Conservation (phyloP, 2,888 invertebrate species). For the Heliconius charithonia region DNA sequence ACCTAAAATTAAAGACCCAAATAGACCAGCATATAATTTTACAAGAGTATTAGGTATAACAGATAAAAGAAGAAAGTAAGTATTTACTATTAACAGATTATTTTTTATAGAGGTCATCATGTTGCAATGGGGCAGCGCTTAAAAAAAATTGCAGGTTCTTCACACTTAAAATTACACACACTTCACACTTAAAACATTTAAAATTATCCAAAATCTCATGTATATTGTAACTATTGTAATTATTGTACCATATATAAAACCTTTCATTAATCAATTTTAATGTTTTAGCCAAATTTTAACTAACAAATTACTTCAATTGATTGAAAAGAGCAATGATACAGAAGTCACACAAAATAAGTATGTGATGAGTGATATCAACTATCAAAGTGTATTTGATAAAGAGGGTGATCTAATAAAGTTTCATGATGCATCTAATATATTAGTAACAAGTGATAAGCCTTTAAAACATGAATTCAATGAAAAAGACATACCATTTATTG, state of each 20-base stretch:
- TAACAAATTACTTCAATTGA: conserved; percentile 86
- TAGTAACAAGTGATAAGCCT: conserved; percentile 86
- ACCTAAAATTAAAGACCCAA: conserved; percentile 88
- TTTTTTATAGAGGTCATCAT: too few species aligned
- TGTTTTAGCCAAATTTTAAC: conserved; percentile 86
- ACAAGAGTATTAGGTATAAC: conserved; percentile 90
- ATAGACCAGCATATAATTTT: conserved; percentile 88
- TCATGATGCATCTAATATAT: conserved; percentile 85
- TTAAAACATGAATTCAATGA: conserved; percentile 80
- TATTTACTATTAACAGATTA: background rate
- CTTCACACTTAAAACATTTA: too few species aligned
- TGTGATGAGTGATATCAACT: conserved; percentile 84
- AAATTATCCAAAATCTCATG: too few species aligned
- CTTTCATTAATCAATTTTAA: background rate
- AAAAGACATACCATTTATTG: conserved; percentile 76
- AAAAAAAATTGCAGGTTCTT: too few species aligned
- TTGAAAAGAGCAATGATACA: conserved; percentile 85
- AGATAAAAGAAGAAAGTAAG: conserved; percentile 87
- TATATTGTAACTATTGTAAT: background rate
- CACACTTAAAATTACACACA: too few species aligned
- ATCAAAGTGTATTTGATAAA: conserved; percentile 84
- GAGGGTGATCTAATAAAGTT: conserved; percentile 86
- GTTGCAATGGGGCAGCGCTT: too few species aligned
- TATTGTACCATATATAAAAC: background rate
- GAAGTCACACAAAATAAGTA: conserved; percentile 82